phyloP scores from a whole-genome alignment of 1,140 invertebrate species.

The Probaryconus sp. region DNA sequence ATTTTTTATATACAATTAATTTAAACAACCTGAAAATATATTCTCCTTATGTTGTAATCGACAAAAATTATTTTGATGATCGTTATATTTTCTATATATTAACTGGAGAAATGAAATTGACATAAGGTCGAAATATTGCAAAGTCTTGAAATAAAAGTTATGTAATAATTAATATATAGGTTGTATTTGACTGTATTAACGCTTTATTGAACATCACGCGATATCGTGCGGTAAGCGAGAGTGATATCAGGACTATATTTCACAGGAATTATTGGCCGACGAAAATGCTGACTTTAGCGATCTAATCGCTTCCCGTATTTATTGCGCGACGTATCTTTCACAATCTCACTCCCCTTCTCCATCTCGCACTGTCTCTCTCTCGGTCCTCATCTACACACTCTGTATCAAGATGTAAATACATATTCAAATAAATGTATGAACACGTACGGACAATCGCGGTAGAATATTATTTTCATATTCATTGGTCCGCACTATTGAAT shows the following conservation, averaged over 20 bases:
- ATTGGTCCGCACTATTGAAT: conserved; percentile 48
- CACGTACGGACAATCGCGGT: conserved; percentile 9
- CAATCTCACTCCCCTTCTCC: conserved; percentile 48
- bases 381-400: conserved; percentile 27
- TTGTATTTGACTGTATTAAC: conserved; percentile 64
- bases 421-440: conserved; percentile 30
- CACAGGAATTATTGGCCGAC: conserved; percentile 66
- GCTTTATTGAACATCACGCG: conserved; percentile 58
- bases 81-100: conserved; percentile 4
- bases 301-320: conserved; percentile 68
- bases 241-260: conserved; percentile 63
- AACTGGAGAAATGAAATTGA: conserved; percentile 47
- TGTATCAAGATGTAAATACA: conserved; percentile 53
- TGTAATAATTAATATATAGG: conserved; percentile 48
- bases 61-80: no score
- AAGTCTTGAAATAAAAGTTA: conserved; percentile 45
- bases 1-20: no score
- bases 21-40: no score
- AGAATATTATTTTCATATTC: conserved; percentile 51
- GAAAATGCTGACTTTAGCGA: conserved; percentile 67
- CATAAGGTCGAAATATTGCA: conserved; percentile 43
- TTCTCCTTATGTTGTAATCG: no score
- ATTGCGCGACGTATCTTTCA: conserved; percentile 59
- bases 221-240: conserved; percentile 53
- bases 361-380: conserved; percentile 22